Percentiles rank a stretch among this genome's conserved stretches.
These are phyloP conservation scores for Verasper variegatus DNA, from an alignment of 2,113 vertebrate genomes.

Conservation along the genomic window DNA sequence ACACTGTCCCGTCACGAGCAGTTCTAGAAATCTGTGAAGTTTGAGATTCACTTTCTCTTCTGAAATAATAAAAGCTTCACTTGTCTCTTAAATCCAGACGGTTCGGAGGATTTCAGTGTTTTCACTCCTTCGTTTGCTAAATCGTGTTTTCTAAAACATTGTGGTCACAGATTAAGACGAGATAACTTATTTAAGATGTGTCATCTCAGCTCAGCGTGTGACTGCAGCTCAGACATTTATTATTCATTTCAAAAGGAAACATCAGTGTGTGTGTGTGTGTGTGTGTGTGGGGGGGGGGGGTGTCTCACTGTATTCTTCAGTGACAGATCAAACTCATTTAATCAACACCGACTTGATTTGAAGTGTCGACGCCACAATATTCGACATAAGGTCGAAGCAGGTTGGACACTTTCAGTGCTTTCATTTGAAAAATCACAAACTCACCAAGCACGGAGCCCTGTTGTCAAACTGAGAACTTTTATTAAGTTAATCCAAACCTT, in stretches of 20 bases:
- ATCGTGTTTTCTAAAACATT: neutral
- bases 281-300: neutral
- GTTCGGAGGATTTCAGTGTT: neutral
- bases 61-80: neutral
- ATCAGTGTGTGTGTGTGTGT: too few species aligned
- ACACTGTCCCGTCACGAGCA: too few species aligned
- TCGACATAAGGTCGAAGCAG: neutral
- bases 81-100: neutral
- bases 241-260: neutral
- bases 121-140: neutral
- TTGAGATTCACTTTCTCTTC: neutral
- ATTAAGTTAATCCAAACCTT: neutral
- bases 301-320: neutral
- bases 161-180: neutral
- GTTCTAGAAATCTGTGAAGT: neutral
- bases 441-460: neutral
- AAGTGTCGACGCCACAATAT: neutral
- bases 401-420: neutral
- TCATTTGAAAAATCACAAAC: neutral
- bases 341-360: neutral
- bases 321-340: neutral
- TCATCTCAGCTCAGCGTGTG: neutral
- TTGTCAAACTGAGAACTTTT: neutral
- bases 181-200: neutral
- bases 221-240: neutral